Evolutionary conservation across 2,113 vertebrate genomes (phyloP).

Genomic region (Hypomesus transpacificus): DNA sequence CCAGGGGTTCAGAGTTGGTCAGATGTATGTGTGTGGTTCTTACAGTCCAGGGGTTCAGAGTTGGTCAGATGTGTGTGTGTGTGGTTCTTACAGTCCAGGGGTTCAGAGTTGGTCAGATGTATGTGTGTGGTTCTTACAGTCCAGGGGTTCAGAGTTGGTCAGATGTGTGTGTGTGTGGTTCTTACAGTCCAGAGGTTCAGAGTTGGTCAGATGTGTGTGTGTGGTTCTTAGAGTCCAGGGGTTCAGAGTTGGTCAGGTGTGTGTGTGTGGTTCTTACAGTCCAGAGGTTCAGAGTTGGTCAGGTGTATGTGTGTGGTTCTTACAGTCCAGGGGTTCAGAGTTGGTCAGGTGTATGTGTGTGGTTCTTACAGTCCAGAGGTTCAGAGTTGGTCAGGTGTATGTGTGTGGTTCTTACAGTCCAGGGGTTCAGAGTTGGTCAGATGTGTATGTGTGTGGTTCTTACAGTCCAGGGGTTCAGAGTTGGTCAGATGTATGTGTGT

Average conservation of each 20-base stretch:
- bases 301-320: no score
- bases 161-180: constrained; percentile 55
- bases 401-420: constrained; percentile 38
- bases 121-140: constrained; percentile 24
- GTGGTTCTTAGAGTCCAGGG: constrained; percentile 73
- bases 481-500: background rate
- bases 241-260: constrained; percentile 76
- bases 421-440: constrained; percentile 92
- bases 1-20: constrained; percentile 79
- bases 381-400: no score
- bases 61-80: constrained; percentile 72
- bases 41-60: constrained; percentile 80
- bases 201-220: background rate
- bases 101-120: no score
- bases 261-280: constrained; percentile 66
- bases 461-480: no score
- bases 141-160: constrained; percentile 89
- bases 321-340: no score
- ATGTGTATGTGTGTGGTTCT: constrained; percentile 16
- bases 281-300: constrained; percentile 79
- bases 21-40: constrained; percentile 51
- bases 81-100: background rate
- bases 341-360: background rate
- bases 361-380: background rate
- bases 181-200: background rate